Evolutionary conservation across 2,888 invertebrate genomes (phyloP).

Genomic region (Himalopsyche tibetana): DNA sequence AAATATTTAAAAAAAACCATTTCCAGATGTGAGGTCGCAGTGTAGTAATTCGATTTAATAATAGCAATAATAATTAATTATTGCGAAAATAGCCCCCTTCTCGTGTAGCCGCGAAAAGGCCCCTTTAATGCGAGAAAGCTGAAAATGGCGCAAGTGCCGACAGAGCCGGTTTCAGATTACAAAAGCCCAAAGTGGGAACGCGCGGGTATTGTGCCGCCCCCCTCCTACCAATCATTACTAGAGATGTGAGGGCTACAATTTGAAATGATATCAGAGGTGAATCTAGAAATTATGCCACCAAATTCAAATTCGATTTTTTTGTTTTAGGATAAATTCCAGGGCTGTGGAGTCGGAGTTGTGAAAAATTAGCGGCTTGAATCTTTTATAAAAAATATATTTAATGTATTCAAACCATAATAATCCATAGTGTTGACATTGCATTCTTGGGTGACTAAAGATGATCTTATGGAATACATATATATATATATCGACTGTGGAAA

Average conservation of each 20-base stretch:
- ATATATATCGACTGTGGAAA: no score
- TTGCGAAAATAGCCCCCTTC: background rate
- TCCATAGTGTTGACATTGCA: no score
- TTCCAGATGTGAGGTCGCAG: background rate
- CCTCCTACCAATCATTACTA: slow-evolving; percentile 10
- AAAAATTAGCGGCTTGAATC: no score
- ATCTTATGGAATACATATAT: no score
- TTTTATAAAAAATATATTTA: no score
- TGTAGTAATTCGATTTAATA: slow-evolving; percentile 1
- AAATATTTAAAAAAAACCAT: no score
- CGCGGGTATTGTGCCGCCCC: slow-evolving; percentile 29
- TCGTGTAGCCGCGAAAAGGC: slow-evolving; percentile 19
- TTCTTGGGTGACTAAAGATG: no score
- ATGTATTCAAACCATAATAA: no score
- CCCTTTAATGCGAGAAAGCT: slow-evolving; percentile 36
- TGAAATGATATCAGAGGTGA: slow-evolving; percentile 1
- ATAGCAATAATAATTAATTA: slow-evolving; percentile 35
- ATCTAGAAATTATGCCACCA: background rate
- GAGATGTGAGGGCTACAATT: slow-evolving; percentile 7
- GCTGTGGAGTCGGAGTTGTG: no score
- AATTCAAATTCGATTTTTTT: background rate
- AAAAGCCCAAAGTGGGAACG: slow-evolving; percentile 38
- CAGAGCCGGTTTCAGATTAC: slow-evolving; percentile 36
- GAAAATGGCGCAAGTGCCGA: slow-evolving; percentile 38
- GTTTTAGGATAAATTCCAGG: no score